phyloP scores from a whole-genome alignment of 2,888 invertebrate genomes.

The Apotomis betuletana region DNA sequence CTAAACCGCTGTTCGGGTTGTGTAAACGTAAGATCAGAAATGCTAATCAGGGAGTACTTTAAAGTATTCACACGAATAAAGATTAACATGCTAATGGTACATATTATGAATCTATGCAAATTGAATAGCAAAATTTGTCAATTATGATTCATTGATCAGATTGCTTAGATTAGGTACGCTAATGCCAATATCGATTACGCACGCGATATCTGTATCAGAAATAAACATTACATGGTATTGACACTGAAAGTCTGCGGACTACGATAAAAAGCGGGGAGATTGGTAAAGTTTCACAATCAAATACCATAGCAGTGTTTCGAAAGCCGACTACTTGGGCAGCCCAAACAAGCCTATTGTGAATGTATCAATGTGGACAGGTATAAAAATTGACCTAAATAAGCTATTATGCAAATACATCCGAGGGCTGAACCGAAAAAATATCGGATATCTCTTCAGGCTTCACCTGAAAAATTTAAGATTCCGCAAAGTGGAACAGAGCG shows the following conservation, averaged over 20 bases:
- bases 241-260: conserved; percentile 20
- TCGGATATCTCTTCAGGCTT: conserved; percentile 58
- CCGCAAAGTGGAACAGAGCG: conserved; percentile 53
- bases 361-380: conserved; percentile 49
- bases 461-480: conserved; percentile 69
- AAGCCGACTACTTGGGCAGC: conserved; percentile 18
- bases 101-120: conserved; percentile 25
- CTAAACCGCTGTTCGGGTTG: conserved; percentile 29
- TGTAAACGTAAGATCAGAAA: conserved; percentile 33
- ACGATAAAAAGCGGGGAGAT: conserved; percentile 23
- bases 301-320: conserved; percentile 26
- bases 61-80: conserved; percentile 20
- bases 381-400: conserved; percentile 62
- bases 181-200: too few species aligned
- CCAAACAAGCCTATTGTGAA: conserved; percentile 45
- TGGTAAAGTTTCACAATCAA: conserved; percentile 36
- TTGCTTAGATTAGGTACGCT: conserved; percentile 1
- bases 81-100: conserved; percentile 10
- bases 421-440: conserved; percentile 55
- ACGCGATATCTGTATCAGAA: conserved; percentile 7
- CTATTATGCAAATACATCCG: conserved; percentile 58
- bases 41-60: conserved; percentile 29
- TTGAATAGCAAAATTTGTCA: conserved; percentile 18
- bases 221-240: conserved; percentile 29
- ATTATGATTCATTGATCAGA: neutral